Evolutionary conservation across 2,113 vertebrate species (phyloP).

Genomic region (Laticauda laticaudata): DNA sequence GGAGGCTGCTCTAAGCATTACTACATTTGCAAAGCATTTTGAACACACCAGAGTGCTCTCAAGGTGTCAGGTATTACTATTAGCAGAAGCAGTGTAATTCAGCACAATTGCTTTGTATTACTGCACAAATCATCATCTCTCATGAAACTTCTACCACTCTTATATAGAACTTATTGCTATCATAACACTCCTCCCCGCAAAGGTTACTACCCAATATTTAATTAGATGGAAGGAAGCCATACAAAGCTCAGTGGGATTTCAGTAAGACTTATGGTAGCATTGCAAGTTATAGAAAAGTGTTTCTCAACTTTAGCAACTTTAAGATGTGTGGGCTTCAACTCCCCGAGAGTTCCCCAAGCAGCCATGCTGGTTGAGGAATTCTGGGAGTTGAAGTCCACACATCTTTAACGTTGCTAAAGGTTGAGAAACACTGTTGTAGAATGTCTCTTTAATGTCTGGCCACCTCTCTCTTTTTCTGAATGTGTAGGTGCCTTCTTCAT

Average conservation of each 20-base stretch:
- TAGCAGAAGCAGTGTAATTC: not conserved
- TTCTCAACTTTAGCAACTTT: not conserved
- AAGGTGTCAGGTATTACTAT: not conserved
- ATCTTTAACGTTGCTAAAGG: not conserved
- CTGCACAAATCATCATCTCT: not conserved
- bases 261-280: not conserved
- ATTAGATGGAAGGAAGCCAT: not conserved
- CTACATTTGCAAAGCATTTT: not conserved
- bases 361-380: not conserved
- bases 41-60: not conserved
- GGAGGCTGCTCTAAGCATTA: not conserved
- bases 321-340: not conserved
- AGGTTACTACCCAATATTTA: not conserved
- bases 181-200: not conserved
- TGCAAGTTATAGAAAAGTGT: not conserved
- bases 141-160: not conserved
- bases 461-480: not conserved
- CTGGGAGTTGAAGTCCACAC: not conserved
- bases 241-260: not conserved
- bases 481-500: slow-evolving; percentile 91
- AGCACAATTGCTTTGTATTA: not conserved
- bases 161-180: not conserved
- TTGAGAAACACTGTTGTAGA: not conserved
- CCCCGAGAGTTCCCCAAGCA: not conserved
- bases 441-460: not conserved